Evolutionary conservation across 2,888 invertebrate genomes (phyloP), one percentile per base, ranked within the genome.

Genomic region (Dicranocentrus wangi): DNA sequence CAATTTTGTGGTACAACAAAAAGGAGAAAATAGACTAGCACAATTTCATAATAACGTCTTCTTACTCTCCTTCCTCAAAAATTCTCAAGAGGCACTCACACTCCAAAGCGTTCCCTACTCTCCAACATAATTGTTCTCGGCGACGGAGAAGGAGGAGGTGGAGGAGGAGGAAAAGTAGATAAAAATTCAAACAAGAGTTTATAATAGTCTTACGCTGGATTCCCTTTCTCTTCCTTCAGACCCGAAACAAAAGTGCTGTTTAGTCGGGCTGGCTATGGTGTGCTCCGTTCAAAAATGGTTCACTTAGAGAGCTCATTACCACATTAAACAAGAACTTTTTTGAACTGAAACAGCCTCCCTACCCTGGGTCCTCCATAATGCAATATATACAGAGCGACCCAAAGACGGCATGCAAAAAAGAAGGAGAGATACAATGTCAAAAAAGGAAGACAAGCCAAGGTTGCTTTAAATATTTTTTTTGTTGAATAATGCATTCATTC

Each of bases 291-390:
- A 58, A 53, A 63, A 77, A 77, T 60, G 69, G 19, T 19, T 77
- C 58, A 42, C 76, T 76, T 75, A 58, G 42, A n/a, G n/a, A 47
- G 61, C 77, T 77, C 77, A 77, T 77, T 69, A 77, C 68, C 61
- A 61, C 69, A 77, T 77, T 60, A 77, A 69, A 69, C 60, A 68
- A 65, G 68, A 63, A 43, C 15, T 70, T 55, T 55, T 51, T 17
- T 51, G 42, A 27, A 51, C 51, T 51, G 7, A 8, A 7, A 3
- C n/a, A 19, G 13, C 10, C 13, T 8, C 28, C 63, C 21, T 39
- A 21, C 25, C 17, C n/a, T 51, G 27, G 43, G 2, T 43, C 13
- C 43, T 58, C 58, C 58, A 2, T n/a, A 32, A n/a, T n/a, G n/a
- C n/a, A n/a, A n/a, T n/a, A n/a, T n/a, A n/a, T n/a, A n/a, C n/a